Evolutionary conservation across 2,113 vertebrate species (phyloP).

Genomic region (Trematomus loennbergii): DNA sequence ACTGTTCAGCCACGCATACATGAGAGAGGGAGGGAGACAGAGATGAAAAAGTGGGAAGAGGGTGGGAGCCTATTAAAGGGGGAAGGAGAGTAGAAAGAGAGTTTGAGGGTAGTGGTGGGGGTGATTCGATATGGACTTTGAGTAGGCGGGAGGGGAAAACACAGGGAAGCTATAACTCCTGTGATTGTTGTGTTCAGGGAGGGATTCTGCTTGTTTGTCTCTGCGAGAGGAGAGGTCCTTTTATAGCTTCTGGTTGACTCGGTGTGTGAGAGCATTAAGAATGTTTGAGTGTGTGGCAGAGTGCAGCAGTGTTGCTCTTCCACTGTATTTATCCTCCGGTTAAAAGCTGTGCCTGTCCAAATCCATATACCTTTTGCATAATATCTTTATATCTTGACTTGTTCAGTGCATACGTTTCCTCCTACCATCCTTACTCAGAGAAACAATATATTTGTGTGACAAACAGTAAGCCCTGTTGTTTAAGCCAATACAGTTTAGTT

Average conservation of each 20-base stretch:
- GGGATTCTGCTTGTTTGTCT: slow-evolving; percentile 17
- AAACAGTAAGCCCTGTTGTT: neutral
- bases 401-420: neutral
- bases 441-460: neutral
- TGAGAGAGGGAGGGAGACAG: neutral
- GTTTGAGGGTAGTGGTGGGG: slow-evolving; percentile 6
- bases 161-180: slow-evolving; percentile 23
- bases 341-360: neutral
- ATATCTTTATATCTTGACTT: neutral
- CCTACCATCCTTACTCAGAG: no score
- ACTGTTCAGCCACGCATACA: slow-evolving; percentile 73
- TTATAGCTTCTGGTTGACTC: neutral
- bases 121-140: slow-evolving; percentile 15
- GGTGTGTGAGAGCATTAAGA: neutral
- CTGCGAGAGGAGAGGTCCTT: slow-evolving; percentile 11
- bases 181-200: slow-evolving; percentile 39
- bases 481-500: neutral
- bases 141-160: slow-evolving; percentile 11
- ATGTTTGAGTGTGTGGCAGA: slow-evolving; percentile 26
- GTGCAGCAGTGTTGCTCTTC: slow-evolving; percentile 7
- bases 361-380: neutral
- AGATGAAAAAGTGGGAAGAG: slow-evolving; percentile 4
- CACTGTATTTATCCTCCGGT: neutral
- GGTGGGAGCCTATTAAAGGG: slow-evolving; percentile 8
- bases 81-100: neutral